Percentiles rank a stretch among this genome's conserved stretches.
These are phyloP conservation scores for Antedon mediterranea DNA, from an alignment of 53 echinoderm and acorn worm genomes.

Conservation along the genomic window DNA sequence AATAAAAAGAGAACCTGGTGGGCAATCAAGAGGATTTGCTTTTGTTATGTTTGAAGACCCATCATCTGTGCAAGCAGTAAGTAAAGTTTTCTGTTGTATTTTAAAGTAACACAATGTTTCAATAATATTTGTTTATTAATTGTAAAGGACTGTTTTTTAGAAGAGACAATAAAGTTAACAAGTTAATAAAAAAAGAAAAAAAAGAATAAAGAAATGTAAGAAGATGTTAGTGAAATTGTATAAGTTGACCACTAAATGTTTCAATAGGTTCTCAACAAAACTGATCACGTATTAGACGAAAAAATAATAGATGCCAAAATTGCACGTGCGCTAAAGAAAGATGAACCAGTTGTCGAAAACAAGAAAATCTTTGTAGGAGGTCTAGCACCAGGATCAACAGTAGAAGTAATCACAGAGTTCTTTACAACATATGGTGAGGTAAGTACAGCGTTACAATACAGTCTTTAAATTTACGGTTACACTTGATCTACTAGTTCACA, in stretches of 20 bases:
- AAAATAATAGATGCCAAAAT: conserved; percentile 24
- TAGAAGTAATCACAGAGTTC: conserved; percentile 1
- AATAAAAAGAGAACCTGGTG: neutral
- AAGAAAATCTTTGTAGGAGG: conserved; percentile 19
- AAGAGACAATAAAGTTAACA: too few relatives aligned
- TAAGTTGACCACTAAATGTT: too few relatives aligned
- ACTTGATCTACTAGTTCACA: too few relatives aligned
- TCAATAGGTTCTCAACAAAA: conserved; percentile 14
- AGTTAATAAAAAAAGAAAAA: too few relatives aligned
- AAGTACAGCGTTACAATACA: too few relatives aligned
- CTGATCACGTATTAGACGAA: conserved; percentile 26
- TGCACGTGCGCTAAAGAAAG: conserved; percentile 19
- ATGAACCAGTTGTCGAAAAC: conserved; percentile 7
- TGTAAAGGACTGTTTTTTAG: too few relatives aligned
- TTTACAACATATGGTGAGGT: conserved; percentile 16
- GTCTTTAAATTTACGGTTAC: too few relatives aligned
- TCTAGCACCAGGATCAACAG: conserved; percentile 1
- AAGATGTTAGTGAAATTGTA: too few relatives aligned
- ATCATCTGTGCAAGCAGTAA: neutral
- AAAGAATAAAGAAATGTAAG: too few relatives aligned
- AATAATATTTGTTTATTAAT: too few relatives aligned
- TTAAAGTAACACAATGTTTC: neutral
- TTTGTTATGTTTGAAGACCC: neutral
- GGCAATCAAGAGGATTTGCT: neutral
- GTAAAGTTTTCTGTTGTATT: too few relatives aligned